A percentile compares a stretch with the other conserved stretches of the same genome.
These are phyloP conservation scores for Mythimna vitellina DNA, from an alignment of 2,888 invertebrate genomes.

Conservation along the genomic window DNA sequence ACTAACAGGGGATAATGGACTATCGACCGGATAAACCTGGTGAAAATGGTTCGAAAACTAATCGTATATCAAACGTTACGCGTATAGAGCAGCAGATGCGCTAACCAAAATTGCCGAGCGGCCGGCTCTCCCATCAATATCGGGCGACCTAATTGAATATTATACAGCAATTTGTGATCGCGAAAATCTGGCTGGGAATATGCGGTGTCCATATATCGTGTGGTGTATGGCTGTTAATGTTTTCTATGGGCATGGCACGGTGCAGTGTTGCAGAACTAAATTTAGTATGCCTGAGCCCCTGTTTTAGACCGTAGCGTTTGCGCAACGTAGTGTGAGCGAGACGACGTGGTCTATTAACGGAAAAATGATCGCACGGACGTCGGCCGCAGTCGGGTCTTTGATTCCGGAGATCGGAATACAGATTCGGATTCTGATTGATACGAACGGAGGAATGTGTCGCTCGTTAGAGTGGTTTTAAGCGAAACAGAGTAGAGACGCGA, in stretches of 20 bases:
- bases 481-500: constrained; percentile 19
- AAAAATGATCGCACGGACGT: constrained; percentile 78
- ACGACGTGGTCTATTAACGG: constrained; percentile 87
- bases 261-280: constrained; percentile 88
- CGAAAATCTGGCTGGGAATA: constrained; percentile 89
- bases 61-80: constrained; percentile 85
- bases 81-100: constrained; percentile 85
- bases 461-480: constrained; percentile 29
- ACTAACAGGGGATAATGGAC: constrained; percentile 60
- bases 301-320: constrained; percentile 85
- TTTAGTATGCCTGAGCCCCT: constrained; percentile 80
- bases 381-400: constrained; percentile 58
- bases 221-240: constrained; percentile 82
- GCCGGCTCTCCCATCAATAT: constrained; percentile 84
- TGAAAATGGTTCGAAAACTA: constrained; percentile 82
- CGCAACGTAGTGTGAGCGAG: constrained; percentile 83
- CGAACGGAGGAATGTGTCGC: constrained; percentile 42
- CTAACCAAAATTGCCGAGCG: constrained; percentile 87
- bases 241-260: constrained; percentile 80
- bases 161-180: constrained; percentile 89
- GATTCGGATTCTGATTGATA: constrained; percentile 60
- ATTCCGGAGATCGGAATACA: constrained; percentile 59
- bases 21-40: constrained; percentile 65
- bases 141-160: constrained; percentile 88
- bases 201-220: constrained; percentile 88